phyloP scores from a whole-genome alignment of 2,797 vertebrate genomes.

The Botia almorhae region DNA sequence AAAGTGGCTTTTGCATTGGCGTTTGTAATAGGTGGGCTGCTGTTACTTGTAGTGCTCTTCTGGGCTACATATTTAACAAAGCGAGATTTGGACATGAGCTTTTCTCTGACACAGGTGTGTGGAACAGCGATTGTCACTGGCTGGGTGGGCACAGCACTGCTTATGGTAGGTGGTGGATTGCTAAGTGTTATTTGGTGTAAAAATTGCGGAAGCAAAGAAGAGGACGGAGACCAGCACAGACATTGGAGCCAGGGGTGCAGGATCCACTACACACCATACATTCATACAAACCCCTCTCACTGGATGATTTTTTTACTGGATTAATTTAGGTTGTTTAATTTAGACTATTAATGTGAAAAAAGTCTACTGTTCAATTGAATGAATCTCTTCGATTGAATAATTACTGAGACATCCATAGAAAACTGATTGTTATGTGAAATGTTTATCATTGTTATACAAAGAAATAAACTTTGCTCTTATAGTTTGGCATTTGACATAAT shows the following conservation, averaged over 20 bases:
- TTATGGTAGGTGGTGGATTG: slow-evolving; percentile 80
- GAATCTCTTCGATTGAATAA: not conserved
- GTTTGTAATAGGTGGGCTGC: slow-evolving; percentile 81
- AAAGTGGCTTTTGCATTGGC: slow-evolving; percentile 81
- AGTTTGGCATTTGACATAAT: not conserved
- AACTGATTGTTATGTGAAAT: not conserved
- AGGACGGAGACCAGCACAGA: not conserved
- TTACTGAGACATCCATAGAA: not conserved
- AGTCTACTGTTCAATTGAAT: too few relatives aligned
- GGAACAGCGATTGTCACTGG: slow-evolving; percentile 87
- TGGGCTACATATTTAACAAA: slow-evolving; percentile 89
- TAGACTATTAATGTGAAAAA: not conserved
- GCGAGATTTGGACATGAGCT: slow-evolving; percentile 82
- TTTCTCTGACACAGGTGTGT: slow-evolving; percentile 83
- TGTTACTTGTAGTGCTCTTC: slow-evolving; percentile 85
- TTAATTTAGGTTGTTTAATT: not conserved
- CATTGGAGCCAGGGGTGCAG: slow-evolving; percentile 47
- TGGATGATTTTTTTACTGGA: not conserved
- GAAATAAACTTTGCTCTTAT: not conserved
- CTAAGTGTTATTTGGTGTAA: slow-evolving; percentile 81
- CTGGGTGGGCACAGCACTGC: slow-evolving; percentile 83
- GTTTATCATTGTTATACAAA: not conserved
- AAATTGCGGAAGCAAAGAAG: slow-evolving; percentile 23
- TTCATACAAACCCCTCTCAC: slow-evolving; percentile 67
- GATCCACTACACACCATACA: slow-evolving; percentile 70